A percentile compares a stretch with the other conserved stretches of the same genome.
These are phyloP conservation scores for Allacma fusca DNA, from an alignment of 2,888 invertebrate genomes.

Conservation along the genomic window DNA sequence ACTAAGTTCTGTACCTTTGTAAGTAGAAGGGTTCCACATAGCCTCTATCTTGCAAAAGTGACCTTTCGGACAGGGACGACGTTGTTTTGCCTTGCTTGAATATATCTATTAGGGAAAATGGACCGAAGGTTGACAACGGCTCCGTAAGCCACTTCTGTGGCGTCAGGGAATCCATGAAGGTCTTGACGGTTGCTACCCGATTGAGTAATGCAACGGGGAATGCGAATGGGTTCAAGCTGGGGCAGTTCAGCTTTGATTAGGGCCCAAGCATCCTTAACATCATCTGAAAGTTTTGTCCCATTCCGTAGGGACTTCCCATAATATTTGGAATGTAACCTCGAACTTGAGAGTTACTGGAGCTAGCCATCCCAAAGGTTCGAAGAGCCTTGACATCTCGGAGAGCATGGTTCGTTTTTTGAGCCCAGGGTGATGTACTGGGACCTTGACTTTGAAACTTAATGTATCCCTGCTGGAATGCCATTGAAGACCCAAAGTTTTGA, in stretches of 20 bases:
- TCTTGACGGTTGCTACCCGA: no score
- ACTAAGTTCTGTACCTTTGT: conserved; percentile 52
- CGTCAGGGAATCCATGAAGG: conserved; percentile 43
- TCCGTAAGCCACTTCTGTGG: conserved; percentile 28
- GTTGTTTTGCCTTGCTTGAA: conserved; percentile 48
- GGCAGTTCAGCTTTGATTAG: neutral
- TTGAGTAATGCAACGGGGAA: neutral
- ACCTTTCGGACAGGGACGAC: conserved; percentile 59
- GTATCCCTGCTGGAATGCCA: conserved; percentile 31
- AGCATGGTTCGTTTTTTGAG: neutral
- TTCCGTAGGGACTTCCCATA: neutral
- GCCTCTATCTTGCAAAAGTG: conserved; percentile 61
- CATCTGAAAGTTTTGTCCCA: conserved; percentile 16
- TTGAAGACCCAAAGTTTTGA: conserved; percentile 40
- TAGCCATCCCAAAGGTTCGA: conserved; percentile 5
- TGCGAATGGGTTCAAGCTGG: neutral
- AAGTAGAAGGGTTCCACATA: conserved; percentile 61
- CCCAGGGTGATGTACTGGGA: no score
- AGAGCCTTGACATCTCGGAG: neutral
- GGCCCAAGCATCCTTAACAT: neutral
- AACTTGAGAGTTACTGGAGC: neutral
- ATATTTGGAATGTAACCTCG: conserved; percentile 14
- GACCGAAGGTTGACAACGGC: conserved; percentile 23
- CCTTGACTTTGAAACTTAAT: neutral
- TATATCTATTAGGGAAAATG: no score